Evolutionary conservation across 2,888 invertebrate genomes (phyloP), one percentile per base, ranked within the genome.

Genomic region (Eupsilia transversa): DNA sequence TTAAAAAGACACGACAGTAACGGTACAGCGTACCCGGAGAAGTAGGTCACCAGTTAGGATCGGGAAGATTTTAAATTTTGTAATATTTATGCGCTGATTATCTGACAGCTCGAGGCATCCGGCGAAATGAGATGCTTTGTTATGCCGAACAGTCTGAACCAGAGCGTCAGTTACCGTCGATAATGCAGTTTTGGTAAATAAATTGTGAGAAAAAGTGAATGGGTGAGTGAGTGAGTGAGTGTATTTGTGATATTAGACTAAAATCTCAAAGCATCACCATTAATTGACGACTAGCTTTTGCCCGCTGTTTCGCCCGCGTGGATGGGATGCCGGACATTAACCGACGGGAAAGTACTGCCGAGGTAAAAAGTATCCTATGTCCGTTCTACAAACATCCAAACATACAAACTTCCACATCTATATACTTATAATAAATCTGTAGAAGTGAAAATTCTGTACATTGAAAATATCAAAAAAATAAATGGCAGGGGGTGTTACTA

Each of bases 41-140:
- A 85, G 61, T 87, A 83, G 89, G 88, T 88, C 89, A 88, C 74
- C 78, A 73, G 79, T 82, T 76, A 74, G 80, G 70, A 77, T 38
- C 71, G 73, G 77, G 35, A 57, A 77, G 63, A 77, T 74, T 86
- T 80, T 35, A 76, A 72, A 83, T 78, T 79, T 57, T 81, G 67
- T 72, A 59, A 70, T 85, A 76, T 83, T 83, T 76, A 84, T 72
- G 60, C 27, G 63, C 69, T 74, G 75, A 72, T 73, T 76, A 83
- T 74, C 69, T 57, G 64, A 68, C 67, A 64, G 71, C 69, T 79
- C 49, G 69, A 83, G 74, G 70, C 66, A 69, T 56, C 71, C 46
- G 54, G 41, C 52, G 43, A 81, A 75, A 81, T 80, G 68, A 71
- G 81, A 63, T 68, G 71, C 46, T 81, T 56, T 57, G 27, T 69